phyloP scores from a whole-genome alignment of 2,888 invertebrate species.

The Perizoma affinitatum region DNA sequence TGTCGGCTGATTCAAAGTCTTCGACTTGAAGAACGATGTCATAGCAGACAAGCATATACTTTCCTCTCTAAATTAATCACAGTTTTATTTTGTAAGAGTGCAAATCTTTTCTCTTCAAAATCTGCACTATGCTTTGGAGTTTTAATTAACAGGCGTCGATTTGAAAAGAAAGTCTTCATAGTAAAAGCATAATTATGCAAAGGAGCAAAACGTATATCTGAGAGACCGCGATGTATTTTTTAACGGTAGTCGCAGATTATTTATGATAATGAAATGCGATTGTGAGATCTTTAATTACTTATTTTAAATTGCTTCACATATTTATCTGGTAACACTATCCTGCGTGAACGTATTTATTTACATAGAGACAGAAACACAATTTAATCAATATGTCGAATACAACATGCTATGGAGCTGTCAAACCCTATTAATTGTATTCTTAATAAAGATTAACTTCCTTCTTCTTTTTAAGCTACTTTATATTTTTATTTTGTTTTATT shows the following conservation, averaged over 20 bases:
- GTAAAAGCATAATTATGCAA: slow-evolving; percentile 34
- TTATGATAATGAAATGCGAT: slow-evolving; percentile 32
- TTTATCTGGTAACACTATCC: slow-evolving; percentile 1
- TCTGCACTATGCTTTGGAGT: too few relatives aligned
- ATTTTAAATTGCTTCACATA: slow-evolving; percentile 10
- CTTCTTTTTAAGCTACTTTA: too few relatives aligned
- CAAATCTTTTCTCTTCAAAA: too few relatives aligned
- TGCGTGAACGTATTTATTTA: slow-evolving; percentile 3
- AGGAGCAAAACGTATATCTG: slow-evolving; percentile 33
- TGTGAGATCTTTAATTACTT: slow-evolving; percentile 20
- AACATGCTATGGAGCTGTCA: slow-evolving; percentile 16
- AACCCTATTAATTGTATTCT: slow-evolving; percentile 7
- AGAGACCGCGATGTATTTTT: slow-evolving; percentile 24
- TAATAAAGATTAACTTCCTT: slow-evolving; percentile 15
- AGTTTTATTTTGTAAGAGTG: too few relatives aligned
- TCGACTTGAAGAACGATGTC: slow-evolving; percentile 25
- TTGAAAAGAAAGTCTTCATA: slow-evolving; percentile 24
- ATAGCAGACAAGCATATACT: slow-evolving; percentile 21
- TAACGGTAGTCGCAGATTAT: slow-evolving; percentile 17
- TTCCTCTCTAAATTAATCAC: slow-evolving; percentile 10
- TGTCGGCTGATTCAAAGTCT: slow-evolving; percentile 30
- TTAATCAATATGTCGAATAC: slow-evolving; percentile 10
- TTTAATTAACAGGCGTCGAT: neutral
- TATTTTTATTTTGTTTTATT: neutral
- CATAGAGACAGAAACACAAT: neutral